Evolutionary conservation across 2,888 invertebrate genomes (phyloP).

Genomic region (Hypomecis atomaria): DNA sequence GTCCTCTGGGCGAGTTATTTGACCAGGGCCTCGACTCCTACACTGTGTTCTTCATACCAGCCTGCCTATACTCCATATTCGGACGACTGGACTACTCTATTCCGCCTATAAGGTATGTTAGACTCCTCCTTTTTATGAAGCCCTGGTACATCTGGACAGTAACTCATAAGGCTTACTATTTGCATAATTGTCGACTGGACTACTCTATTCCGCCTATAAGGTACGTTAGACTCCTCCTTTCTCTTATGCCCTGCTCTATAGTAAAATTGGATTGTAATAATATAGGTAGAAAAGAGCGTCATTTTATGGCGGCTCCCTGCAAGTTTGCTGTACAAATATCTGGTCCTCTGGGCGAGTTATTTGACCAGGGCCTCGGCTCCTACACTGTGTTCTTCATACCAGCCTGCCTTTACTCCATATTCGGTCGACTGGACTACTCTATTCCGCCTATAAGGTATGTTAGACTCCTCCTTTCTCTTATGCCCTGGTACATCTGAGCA

Average conservation of each 20-base stretch:
- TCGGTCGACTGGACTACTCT: background rate
- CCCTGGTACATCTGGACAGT: too few species aligned
- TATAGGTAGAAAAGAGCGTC: too few species aligned
- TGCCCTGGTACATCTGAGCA: background rate
- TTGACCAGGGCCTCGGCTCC: conserved; percentile 99
- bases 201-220: conserved; percentile 8
- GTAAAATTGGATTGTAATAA: too few species aligned
- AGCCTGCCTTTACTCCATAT: conserved; percentile 93
- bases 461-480: background rate
- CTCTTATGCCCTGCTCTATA: too few species aligned
- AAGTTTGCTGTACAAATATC: too few species aligned
- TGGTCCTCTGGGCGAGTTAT: conserved; percentile 97
- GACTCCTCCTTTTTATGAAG: background rate
- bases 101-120: background rate
- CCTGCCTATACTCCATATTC: conserved; percentile 91
- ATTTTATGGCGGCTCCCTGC: too few species aligned
- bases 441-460: background rate
- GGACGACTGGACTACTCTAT: background rate
- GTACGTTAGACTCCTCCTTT: background rate
- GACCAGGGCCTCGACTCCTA: conserved; percentile 99
- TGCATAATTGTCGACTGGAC: too few species aligned
- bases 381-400: conserved; percentile 98
- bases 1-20: conserved; percentile 98
- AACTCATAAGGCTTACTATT: too few species aligned
- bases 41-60: conserved; percentile 96